A percentile compares a stretch with the other conserved stretches of the same genome.
Evolutionary conservation across 1,140 invertebrate species (phyloP).

Genomic region (Aphaenogaster floridana): DNA sequence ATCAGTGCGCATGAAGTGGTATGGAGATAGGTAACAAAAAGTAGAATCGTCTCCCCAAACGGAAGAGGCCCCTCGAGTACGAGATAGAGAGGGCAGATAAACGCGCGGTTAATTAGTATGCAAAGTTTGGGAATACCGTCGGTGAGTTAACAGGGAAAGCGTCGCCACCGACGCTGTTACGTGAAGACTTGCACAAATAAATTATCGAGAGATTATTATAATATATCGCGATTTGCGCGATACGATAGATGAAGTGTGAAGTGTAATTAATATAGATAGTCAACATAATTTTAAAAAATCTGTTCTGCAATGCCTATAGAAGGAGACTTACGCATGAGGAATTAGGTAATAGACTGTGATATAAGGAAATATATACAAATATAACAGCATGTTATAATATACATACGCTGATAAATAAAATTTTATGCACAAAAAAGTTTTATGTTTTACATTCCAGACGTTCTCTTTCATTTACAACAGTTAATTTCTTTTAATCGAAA

Average conservation of each 20-base stretch:
- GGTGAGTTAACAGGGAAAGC: slow-evolving; percentile 30
- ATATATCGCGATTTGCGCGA: slow-evolving; percentile 2
- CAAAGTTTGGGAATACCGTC: slow-evolving; percentile 42
- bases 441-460: neutral
- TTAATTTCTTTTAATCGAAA: neutral
- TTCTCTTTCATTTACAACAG: neutral
- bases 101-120: slow-evolving; percentile 60
- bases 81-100: slow-evolving; percentile 59
- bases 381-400: neutral
- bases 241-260: slow-evolving; percentile 3
- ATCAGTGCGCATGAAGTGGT: slow-evolving; percentile 49
- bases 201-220: slow-evolving; percentile 12
- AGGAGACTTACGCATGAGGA: neutral
- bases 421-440: neutral
- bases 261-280: slow-evolving; percentile 4
- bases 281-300: slow-evolving; percentile 18
- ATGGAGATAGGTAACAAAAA: slow-evolving; percentile 48
- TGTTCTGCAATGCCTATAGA: neutral
- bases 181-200: slow-evolving; percentile 25
- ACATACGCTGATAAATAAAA: neutral
- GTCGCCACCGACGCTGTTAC: neutral
- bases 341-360: neutral
- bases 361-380: neutral
- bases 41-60: slow-evolving; percentile 36
- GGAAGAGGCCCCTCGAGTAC: slow-evolving; percentile 37